Evolutionary conservation across 2,797 vertebrate genomes (phyloP), one percentile per base, ranked within the genome.

Genomic region (Adrianichthys oophorus): DNA sequence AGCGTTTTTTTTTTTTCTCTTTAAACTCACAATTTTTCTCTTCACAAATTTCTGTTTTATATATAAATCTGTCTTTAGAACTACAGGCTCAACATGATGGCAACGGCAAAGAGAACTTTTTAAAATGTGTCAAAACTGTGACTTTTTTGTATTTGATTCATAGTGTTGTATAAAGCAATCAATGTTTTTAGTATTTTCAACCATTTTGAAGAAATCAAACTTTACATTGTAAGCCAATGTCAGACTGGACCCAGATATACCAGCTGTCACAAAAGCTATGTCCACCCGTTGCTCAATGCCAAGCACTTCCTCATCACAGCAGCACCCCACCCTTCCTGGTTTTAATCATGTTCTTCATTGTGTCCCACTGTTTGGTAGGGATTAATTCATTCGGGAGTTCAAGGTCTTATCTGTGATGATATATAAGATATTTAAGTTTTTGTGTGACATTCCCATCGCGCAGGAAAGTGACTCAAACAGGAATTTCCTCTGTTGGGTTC

Each of bases 251-350:
- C 5, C 24, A 19, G 18, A 18, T 72, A 47, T 64, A 65, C 52
- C 40, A 42, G 42, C 64, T 51, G 2, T 61, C 52, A 56, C 23
- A 32, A 62, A 44, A 15, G 1, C 50, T 70, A 68, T 16, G 43
- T 63, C 64, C 60, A 6, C 14, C 79, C 63, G 71, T 78, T 0
- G 14, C 70, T 75, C 65, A 63, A 15, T 62, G 68, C 60, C 41
- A 59, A 72, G 59, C 48, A 49, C 17, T 76, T 74, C 59, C 63
- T 79, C 46, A 65, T 70, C 73, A 62, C 24, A 0, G 52, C 13
- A 41, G 48, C 37, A 23, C 52, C 19, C 40, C 10, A 0, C 46
- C 45, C 51, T 69, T 70, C 55, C 50, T 58, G 48, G 49, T 44
- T 45, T 50, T 41, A 53, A 48, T 63, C 55, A 53, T 32, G 29